Base-by-base conservation (phyloP, 2,113 vertebrate genomes). In the Mastomys coucha region DNA sequence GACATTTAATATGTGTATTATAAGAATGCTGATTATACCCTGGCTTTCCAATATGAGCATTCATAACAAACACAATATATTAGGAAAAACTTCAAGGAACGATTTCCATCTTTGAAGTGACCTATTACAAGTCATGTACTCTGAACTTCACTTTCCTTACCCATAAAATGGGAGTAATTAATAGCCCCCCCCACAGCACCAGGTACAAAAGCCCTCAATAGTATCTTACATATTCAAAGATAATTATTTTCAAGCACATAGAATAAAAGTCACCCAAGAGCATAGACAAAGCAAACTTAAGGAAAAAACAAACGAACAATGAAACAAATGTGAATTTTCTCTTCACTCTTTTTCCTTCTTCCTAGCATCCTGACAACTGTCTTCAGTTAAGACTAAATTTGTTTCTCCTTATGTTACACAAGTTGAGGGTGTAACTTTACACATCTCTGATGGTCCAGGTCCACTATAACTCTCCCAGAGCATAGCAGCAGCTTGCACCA, bases 121-220 rank as follows among this genome's bases (percentile, higher is more conserved):
- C 13, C 53, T 70, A 60, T 49, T 89, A 70, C n/a, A 95, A 92
- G 60, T 72, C 39, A 93, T 33, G 45, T 4, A 75, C 67, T 88
- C 26, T 85, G 81, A 89, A 81, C 53, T 93, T 96, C 69, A 82
- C n/a, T 91, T 73, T 93, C 86, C 86, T 97, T 49, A 84, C 42
- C 56, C 36, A 58, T 63, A 82, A 95, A 93, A 91, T 84, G 72
- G 92, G 60, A 95, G n/a, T 16, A 92, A 49, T 60, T 42, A 63
- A 67, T 76, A 89, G 65, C 60, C 31, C 53, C 60, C 65, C 65
- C 81, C 33, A 31, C 12, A 69, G 26, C 39, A 85, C 28, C n/a
- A 77, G 22, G 69, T 70, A 16, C 69, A n/a, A 72, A 97, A 80
- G 31, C 31, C 45, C 87, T 80, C 86, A 88, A 51, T 4, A 31